Evolutionary conservation across 2,797 vertebrate genomes (phyloP).

Genomic region (Urocyon cinereoargenteus): DNA sequence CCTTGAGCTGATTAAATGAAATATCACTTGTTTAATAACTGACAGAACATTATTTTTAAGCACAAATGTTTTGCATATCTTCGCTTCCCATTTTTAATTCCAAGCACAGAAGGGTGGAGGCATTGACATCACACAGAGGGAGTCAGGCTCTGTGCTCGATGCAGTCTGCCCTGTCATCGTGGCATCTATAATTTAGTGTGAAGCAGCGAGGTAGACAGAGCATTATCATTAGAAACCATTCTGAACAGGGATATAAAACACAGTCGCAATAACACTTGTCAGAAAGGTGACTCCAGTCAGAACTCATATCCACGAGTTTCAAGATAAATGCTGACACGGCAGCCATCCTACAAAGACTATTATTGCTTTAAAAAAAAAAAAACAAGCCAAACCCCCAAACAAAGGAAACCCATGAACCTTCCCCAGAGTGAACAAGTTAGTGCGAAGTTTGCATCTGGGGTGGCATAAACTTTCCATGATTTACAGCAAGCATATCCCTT

Average conservation of each 20-base stretch:
- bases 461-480: conserved; percentile 85
- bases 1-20: conserved; percentile 92
- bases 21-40: conserved; percentile 93
- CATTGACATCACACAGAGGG: conserved; percentile 88
- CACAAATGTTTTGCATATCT: conserved; percentile 91
- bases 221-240: conserved; percentile 92
- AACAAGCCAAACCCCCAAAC: conserved; percentile 75
- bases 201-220: conserved; percentile 90
- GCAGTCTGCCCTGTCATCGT: conserved; percentile 88
- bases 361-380: conserved; percentile 83
- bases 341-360: conserved; percentile 89
- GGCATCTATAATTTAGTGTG: conserved; percentile 91
- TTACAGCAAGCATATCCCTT: conserved; percentile 80
- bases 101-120: conserved; percentile 84
- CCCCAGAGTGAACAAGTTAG: conserved; percentile 84
- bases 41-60: conserved; percentile 91
- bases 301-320: conserved; percentile 92
- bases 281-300: conserved; percentile 91
- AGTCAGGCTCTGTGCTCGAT: conserved; percentile 84
- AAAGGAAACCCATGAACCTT: conserved; percentile 84
- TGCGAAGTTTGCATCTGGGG: conserved; percentile 82
- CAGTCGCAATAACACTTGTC: conserved; percentile 92
- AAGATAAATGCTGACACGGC: conserved; percentile 92
- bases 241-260: conserved; percentile 92
- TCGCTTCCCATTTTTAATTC: conserved; percentile 86